Conservation (phyloP, 1,140 invertebrate genomes). For the Gonioctena quinquepunctata region DNA sequence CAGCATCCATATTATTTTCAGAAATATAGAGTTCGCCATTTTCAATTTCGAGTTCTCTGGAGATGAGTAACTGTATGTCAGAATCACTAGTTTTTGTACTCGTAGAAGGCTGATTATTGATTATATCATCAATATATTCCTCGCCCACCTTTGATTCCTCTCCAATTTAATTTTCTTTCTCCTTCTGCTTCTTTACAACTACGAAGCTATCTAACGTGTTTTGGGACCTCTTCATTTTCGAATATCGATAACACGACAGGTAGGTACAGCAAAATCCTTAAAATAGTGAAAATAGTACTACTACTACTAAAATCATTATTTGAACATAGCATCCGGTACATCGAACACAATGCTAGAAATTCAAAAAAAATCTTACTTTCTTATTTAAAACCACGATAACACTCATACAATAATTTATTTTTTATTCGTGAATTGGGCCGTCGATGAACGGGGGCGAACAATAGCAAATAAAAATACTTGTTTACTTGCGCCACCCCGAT, state of each 20-base stretch:
- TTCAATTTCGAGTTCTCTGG: background rate
- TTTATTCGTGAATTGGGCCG: too few relatives aligned
- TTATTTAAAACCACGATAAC: background rate
- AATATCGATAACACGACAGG: background rate
- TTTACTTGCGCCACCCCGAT: too few relatives aligned
- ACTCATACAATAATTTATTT: too few relatives aligned
- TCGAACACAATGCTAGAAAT: background rate
- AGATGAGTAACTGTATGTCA: background rate
- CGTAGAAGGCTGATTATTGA: background rate
- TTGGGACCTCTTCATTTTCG: background rate
- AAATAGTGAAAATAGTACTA: background rate
- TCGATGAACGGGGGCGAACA: too few relatives aligned
- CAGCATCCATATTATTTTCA: too few relatives aligned
- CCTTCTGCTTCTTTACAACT: background rate
- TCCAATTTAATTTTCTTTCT: background rate
- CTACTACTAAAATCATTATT: background rate
- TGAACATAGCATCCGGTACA: background rate
- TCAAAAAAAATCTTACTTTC: background rate
- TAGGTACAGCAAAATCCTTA: too few relatives aligned
- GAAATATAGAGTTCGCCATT: background rate
- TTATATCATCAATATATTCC: background rate
- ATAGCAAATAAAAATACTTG: too few relatives aligned
- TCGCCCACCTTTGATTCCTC: background rate
- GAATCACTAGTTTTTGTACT: background rate
- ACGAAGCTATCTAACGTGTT: background rate